These are phyloP conservation scores for Caenorhabditis sp. DNA, from an alignment of 2,888 invertebrate genomes.

Conservation along the genomic window DNA sequence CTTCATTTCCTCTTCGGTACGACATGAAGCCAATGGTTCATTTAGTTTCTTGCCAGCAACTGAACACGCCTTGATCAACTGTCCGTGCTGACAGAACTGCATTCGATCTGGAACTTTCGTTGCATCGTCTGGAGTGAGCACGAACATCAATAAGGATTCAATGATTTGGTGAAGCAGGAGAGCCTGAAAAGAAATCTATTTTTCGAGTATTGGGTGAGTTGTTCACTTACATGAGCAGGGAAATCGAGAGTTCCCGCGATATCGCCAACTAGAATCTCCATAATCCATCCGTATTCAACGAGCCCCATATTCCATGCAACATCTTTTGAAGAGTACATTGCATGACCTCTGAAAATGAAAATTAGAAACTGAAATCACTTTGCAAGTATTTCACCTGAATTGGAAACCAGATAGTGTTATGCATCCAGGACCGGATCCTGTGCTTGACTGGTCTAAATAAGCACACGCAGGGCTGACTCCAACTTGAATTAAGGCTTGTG, in stretches of 20 bases:
- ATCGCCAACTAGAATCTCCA: slow-evolving; percentile 95
- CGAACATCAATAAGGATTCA: slow-evolving; percentile 92
- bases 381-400: slow-evolving; percentile 84
- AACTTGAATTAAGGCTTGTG: slow-evolving; percentile 92
- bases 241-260: slow-evolving; percentile 92
- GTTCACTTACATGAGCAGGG: slow-evolving; percentile 71
- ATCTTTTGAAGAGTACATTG: slow-evolving; percentile 92
- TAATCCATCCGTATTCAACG: slow-evolving; percentile 96
- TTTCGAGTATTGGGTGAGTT: not conserved
- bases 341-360: slow-evolving; percentile 89
- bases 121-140: slow-evolving; percentile 93
- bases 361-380: not conserved
- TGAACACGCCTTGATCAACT: slow-evolving; percentile 57
- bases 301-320: slow-evolving; percentile 94
- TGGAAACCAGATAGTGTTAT: slow-evolving; percentile 87
- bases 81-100: slow-evolving; percentile 85
- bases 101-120: slow-evolving; percentile 90
- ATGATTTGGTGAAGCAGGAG: slow-evolving; percentile 92
- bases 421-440: slow-evolving; percentile 67
- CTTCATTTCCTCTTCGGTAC: slow-evolving; percentile 63
- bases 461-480: slow-evolving; percentile 68
- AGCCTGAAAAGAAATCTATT: slow-evolving; percentile 85
- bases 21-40: slow-evolving; percentile 36
- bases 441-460: slow-evolving; percentile 56
- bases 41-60: slow-evolving; percentile 41